Evolutionary conservation across 35 echinoderm and acorn worm genomes (phyloP).

Genomic region (Heliocidaris tuberculata): DNA sequence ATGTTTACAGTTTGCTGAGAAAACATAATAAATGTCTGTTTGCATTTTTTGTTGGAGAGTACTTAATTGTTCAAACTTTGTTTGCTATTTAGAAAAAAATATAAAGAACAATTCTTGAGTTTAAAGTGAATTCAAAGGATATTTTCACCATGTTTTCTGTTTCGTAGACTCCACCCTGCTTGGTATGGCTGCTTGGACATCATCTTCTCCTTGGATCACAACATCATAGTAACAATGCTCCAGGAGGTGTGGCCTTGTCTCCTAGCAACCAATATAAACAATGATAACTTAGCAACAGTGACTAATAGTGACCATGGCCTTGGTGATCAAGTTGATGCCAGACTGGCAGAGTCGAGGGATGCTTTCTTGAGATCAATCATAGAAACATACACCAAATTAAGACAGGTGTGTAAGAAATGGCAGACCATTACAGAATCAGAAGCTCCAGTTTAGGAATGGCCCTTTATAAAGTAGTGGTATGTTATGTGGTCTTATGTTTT

Average conservation of each 20-base stretch:
- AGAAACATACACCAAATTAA: constrained; percentile 53
- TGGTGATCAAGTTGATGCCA: background rate
- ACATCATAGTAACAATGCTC: constrained; percentile 14
- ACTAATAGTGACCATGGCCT: too few relatives aligned
- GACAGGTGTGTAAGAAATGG: constrained; percentile 36
- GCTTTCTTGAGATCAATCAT: constrained; percentile 43
- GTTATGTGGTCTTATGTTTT: too few relatives aligned
- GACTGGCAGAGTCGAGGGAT: constrained; percentile 29
- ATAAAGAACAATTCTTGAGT: too few relatives aligned
- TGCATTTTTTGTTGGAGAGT: too few relatives aligned
- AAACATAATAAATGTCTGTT: too few relatives aligned
- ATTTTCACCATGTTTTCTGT: background rate
- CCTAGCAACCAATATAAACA: constrained; percentile 4
- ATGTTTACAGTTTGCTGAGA: too few relatives aligned
- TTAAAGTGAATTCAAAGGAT: too few relatives aligned
- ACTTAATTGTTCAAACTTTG: too few relatives aligned
- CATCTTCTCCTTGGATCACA: constrained; percentile 42
- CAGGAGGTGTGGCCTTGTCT: constrained; percentile 44
- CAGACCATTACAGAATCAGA: too few relatives aligned
- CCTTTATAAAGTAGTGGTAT: too few relatives aligned
- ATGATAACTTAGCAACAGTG: background rate
- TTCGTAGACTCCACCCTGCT: background rate
- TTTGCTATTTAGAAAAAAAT: too few relatives aligned
- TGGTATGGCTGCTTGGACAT: constrained; percentile 47
- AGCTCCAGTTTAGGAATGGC: too few relatives aligned